phyloP scores from a whole-genome alignment of 2,888 invertebrate species.

The Acleris laterana region DNA sequence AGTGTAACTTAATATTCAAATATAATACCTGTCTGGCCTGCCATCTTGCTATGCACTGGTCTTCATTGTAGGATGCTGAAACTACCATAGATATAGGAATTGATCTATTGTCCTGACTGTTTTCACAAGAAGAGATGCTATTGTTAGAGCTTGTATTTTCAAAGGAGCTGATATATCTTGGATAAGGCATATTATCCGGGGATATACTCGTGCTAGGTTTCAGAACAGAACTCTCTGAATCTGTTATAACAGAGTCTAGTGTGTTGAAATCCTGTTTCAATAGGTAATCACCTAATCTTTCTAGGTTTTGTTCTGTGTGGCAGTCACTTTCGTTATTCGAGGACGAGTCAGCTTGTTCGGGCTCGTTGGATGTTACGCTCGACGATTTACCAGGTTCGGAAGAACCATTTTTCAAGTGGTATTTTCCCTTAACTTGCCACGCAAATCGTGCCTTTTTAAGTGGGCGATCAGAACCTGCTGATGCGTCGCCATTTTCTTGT shows the following conservation, averaged over 20 bases:
- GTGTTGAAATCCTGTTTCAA: constrained; percentile 68
- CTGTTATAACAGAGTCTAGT: constrained; percentile 60
- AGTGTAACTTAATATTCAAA: background rate
- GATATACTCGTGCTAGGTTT: constrained; percentile 57
- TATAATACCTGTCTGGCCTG: constrained; percentile 85
- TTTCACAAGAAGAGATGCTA: constrained; percentile 42
- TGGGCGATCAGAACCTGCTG: constrained; percentile 82
- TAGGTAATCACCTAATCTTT: constrained; percentile 70
- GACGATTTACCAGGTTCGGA: constrained; percentile 47
- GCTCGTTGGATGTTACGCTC: constrained; percentile 42
- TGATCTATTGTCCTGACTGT: constrained; percentile 45
- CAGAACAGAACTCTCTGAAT: constrained; percentile 54
- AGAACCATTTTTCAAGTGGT: constrained; percentile 81
- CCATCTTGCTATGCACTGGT: constrained; percentile 82
- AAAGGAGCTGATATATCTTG: constrained; percentile 63
- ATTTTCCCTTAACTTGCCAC: constrained; percentile 88
- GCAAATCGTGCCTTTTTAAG: constrained; percentile 87
- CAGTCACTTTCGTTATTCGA: constrained; percentile 51
- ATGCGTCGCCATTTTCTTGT: constrained; percentile 81
- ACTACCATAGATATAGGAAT: constrained; percentile 56
- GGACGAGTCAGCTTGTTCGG: constrained; percentile 48
- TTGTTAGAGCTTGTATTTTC: constrained; percentile 47
- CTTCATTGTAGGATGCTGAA: constrained; percentile 60
- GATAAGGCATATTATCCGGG: constrained; percentile 58
- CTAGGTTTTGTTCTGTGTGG: constrained; percentile 67